Evolutionary conservation across 2,113 vertebrate species (phyloP).

Genomic region (Gobius niger): DNA sequence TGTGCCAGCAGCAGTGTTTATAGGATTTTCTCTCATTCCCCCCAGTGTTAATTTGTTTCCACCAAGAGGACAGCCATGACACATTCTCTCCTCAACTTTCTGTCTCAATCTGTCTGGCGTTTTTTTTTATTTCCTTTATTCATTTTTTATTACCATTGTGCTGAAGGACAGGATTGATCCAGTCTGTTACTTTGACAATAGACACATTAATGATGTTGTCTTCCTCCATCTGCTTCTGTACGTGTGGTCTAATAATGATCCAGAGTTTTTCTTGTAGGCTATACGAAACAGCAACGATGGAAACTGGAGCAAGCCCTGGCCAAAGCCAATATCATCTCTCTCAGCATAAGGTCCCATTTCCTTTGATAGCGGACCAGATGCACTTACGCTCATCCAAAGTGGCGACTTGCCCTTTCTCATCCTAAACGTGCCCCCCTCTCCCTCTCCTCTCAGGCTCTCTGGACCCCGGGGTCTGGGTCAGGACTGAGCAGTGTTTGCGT

Average conservation of each 20-base stretch:
- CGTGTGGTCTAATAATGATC: constrained; percentile 16
- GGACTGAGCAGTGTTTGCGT: constrained; percentile 54
- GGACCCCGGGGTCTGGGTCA: constrained; percentile 65
- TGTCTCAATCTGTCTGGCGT: constrained; percentile 52
- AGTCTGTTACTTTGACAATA: constrained; percentile 39
- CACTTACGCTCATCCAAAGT: constrained; percentile 40
- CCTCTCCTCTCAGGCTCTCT: constrained; percentile 66
- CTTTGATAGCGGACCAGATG: constrained; percentile 54
- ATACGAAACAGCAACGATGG: no score
- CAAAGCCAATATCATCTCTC: constrained; percentile 10
- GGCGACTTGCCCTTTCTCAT: constrained; percentile 62
- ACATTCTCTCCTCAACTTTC: constrained; percentile 68
- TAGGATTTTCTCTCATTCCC: constrained; percentile 73
- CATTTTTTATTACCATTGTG: constrained; percentile 43
- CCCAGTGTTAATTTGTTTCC: constrained; percentile 75
- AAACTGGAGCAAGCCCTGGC: no score
- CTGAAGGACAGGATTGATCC: constrained; percentile 26
- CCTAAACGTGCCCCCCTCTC: constrained; percentile 43
- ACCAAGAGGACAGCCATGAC: constrained; percentile 67
- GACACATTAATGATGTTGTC: constrained; percentile 30
- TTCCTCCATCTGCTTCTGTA: constrained; percentile 16
- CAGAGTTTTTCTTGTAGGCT: no score
- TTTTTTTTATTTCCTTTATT: constrained; percentile 18
- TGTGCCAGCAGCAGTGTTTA: constrained; percentile 70
- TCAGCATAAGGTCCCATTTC: constrained; percentile 44